These are phyloP conservation scores for Ceriagrion tenellum DNA, from an alignment of 2,888 invertebrate species.

Conservation along the genomic window DNA sequence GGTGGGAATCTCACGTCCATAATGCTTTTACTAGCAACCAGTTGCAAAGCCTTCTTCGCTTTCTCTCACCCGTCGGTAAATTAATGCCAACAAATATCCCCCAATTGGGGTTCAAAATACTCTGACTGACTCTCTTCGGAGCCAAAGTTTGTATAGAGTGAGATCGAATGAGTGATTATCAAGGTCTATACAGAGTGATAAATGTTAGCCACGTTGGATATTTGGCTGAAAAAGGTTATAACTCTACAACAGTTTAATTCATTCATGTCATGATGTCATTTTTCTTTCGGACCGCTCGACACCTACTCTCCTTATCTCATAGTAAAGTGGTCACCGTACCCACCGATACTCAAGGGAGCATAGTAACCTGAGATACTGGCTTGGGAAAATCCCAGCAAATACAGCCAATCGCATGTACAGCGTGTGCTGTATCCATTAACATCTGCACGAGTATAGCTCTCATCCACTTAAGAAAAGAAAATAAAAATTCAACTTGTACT, in stretches of 20 bases:
- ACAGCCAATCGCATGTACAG: no score
- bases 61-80: neutral
- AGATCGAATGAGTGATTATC: conserved; percentile 16
- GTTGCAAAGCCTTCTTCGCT: neutral
- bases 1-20: no score
- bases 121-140: neutral
- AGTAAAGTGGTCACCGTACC: neutral
- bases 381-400: neutral
- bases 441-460: no score
- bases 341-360: neutral
- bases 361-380: neutral
- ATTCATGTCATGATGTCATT: neutral
- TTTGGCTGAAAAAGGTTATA: neutral
- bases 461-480: no score
- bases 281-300: neutral
- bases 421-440: no score
- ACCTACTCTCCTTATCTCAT: neutral
- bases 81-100: neutral
- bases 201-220: neutral
- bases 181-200: neutral
- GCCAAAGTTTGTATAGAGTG: neutral
- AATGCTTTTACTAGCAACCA: no score
- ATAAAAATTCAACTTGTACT: no score
- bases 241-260: neutral
- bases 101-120: neutral